These are phyloP conservation scores for Exocentrus adspersus DNA, from an alignment of 2,888 invertebrate genomes.

Conservation along the genomic window DNA sequence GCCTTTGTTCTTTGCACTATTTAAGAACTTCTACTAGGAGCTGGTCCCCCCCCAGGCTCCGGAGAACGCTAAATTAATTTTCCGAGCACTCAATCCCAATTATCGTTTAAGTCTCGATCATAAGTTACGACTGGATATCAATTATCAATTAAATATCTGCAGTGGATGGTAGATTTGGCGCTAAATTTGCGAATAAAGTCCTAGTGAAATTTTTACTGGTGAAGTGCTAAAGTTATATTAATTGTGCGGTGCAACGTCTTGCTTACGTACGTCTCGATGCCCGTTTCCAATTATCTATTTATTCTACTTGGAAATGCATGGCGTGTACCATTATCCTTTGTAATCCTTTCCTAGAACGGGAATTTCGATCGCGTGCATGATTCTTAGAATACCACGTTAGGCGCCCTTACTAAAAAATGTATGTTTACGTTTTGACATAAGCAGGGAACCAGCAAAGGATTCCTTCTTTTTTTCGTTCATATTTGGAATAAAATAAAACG, in stretches of 20 bases:
- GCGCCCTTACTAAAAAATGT: not conserved
- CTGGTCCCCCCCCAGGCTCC: not conserved
- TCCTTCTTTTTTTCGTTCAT: too few relatives aligned
- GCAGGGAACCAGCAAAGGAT: too few relatives aligned
- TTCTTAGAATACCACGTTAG: not conserved
- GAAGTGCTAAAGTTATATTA: not conserved
- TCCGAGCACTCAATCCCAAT: conserved; percentile 12
- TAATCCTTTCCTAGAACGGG: not conserved
- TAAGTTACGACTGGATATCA: not conserved
- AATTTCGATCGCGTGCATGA: not conserved
- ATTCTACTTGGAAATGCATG: not conserved
- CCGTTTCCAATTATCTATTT: not conserved
- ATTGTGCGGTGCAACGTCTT: not conserved
- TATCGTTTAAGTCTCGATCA: conserved; percentile 1
- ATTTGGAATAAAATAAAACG: too few relatives aligned
- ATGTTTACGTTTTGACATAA: too few relatives aligned
- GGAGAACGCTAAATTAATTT: conserved; percentile 14
- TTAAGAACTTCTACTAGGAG: conserved; percentile 4
- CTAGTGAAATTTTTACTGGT: too few relatives aligned
- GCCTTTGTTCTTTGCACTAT: conserved; percentile 7
- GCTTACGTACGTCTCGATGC: not conserved
- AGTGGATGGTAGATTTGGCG: not conserved
- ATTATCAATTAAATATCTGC: conserved; percentile 5
- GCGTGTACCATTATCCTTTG: not conserved
- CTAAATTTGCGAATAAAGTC: too few relatives aligned